Evolutionary conservation across 30 jellyfish, hydroid and myxozoan species (phyloP), one percentile per base, ranked within the genome.

Genomic region (Chrysaora quinquecirrha): DNA sequence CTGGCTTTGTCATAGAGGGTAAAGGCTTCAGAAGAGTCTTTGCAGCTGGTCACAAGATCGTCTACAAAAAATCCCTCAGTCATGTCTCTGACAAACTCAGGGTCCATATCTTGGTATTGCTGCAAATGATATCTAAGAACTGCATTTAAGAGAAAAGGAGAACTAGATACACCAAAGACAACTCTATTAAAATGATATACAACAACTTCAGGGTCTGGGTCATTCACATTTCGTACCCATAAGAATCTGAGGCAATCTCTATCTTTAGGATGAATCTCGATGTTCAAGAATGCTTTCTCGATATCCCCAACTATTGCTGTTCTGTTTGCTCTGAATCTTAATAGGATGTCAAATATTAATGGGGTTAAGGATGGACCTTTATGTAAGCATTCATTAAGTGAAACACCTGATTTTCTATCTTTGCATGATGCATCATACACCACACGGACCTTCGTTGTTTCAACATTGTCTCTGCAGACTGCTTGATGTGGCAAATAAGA

Each of bases 231-330:
- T 11, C 60, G 52, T 25, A 38, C 28, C 90, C 90, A 79, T 62
- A 79, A 65, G 48, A 79, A 79, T 30, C 90, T 28, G 23, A 64
- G 49, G 46, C 82, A 79, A 60, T 79, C 90, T 18, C 88, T 33
- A 35, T 76, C 78, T 31, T 76, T 34, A 18, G 62, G 50, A 30
- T 35, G 47, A n/a, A 76, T 73, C 68, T 76, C 88, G 30, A 76
- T 60, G 68, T 76, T 76, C 27, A 76, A 64, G 32, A 76, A 76
- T 21, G 88, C 88, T 35, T 76, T 76, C 78, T 60, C 78, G n/a
- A 76, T 54, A 20, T 76, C 88, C 4, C 78, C 88, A 19, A 76
- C 77, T 18, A 76, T 14, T 7, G 79, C 79, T 33, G 58, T 79
- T 27, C 34, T 76, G 47, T 60, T 60, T 21, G 50, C 21, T 48